Evolutionary conservation across 1,140 invertebrate genomes (phyloP), one percentile per base, ranked within the genome.

Genomic region (Anthonomus grandis): DNA sequence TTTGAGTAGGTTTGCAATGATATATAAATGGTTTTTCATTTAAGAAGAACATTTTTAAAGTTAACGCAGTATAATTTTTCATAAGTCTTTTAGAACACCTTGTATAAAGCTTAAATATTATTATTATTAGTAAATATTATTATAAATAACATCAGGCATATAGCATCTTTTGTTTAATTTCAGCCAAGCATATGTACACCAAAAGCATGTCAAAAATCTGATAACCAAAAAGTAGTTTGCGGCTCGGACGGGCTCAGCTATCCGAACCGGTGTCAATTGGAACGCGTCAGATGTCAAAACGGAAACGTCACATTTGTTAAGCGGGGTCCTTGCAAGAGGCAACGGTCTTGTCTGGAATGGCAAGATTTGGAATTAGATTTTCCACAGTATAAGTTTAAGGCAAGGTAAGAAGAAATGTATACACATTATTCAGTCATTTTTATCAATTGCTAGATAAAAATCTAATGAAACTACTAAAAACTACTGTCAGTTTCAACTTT

Each of bases 201-300:
- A 23, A 71, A 71, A 63, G 66, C 69, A 6, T 73, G 71, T 47
- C 58, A 49, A 36, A 61, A 63, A 38, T 23, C 60, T 8, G 63
- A 70, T 24, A 63, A 60, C 15, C 63, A 65, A 21, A 69, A 69
- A 46, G 79, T 85, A 6, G 86, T 91, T 23, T 93, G 90, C 68
- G 90, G 88, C 53, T 86, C 87, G 18, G 87, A 93, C 68, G 85
- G 86, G 8, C 74, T 84, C 45, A 91, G 86, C 31, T 93, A 93
- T 78, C 77, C 83, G 10, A 87, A 84, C 53, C 77, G 83, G 56
- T 93, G 91, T 74, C 83, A 87, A 50, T 78, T 93, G 44, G 78
- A 86, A 64, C 79, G 83, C 58, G 85, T 82, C 34, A 86, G 88
- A 67, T 91, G 89, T 72, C 53, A 63, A 21, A 79, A 83, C 62